A percentile compares a stretch with the other conserved stretches of the same genome.
Conservation (phyloP, 2,113 vertebrate species). For the Apodemus sylvaticus region DNA sequence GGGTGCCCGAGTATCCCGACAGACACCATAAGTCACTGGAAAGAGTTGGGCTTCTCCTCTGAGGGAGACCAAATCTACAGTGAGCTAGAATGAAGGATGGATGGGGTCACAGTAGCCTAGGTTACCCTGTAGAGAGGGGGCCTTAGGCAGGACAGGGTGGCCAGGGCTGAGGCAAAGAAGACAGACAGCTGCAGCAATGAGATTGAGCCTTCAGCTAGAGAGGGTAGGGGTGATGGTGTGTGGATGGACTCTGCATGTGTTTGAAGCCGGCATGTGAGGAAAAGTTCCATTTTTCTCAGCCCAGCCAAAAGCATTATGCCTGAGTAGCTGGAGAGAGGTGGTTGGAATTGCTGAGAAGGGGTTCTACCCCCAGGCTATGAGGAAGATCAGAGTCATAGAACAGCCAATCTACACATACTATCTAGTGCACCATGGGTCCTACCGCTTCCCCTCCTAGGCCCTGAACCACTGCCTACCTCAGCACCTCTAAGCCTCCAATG, state of each 20-base stretch:
- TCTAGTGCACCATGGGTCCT: neutral
- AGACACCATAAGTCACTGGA: fast-evolving
- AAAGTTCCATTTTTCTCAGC: neutral
- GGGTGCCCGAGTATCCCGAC: fast-evolving
- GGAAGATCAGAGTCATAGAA: neutral
- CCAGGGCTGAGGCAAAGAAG: neutral
- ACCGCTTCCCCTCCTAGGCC: neutral
- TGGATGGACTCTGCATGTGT: neutral
- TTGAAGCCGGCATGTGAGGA: neutral
- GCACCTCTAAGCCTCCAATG: neutral
- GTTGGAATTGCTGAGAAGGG: neutral
- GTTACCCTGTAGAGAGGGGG: neutral
- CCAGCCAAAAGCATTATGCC: neutral
- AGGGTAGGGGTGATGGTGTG: neutral
- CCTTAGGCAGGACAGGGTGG: neutral
- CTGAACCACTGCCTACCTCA: neutral
- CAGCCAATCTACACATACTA: neutral
- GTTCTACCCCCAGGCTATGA: neutral
- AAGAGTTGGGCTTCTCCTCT: neutral
- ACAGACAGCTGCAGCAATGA: neutral
- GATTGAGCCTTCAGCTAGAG: neutral
- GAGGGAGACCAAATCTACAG: neutral
- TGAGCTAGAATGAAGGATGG: neutral
- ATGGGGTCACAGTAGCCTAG: neutral
- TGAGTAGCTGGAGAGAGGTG: neutral